Percentiles rank a stretch among this genome's conserved stretches.
Conservation (phyloP, 2,888 invertebrate species). For the Eubasilissa splendida region DNA sequence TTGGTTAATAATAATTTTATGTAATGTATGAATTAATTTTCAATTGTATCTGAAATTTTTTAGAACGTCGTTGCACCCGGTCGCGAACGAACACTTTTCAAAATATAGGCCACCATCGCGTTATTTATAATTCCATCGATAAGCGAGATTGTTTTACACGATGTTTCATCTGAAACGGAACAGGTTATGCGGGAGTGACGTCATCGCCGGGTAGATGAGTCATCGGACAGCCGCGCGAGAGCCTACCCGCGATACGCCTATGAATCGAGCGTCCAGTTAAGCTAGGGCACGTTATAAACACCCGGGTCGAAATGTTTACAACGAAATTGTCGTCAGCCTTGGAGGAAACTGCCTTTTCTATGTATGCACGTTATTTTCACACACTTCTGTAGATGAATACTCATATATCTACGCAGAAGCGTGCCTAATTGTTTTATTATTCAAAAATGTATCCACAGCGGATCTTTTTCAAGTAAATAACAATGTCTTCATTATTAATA, state of each 20-base stretch:
- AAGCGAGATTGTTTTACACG: constrained; percentile 3
- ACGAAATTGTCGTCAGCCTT: too few species aligned
- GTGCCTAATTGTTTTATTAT: background rate
- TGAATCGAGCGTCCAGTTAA: background rate
- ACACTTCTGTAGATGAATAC: background rate
- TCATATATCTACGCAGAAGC: background rate
- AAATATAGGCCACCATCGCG: background rate
- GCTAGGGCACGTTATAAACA: background rate
- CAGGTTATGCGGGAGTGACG: background rate
- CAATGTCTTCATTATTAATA: too few species aligned
- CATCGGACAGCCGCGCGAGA: background rate
- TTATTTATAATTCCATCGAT: background rate
- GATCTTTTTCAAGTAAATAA: background rate
- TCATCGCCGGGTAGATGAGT: background rate
- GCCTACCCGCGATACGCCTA: background rate
- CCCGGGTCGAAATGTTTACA: background rate
- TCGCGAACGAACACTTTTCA: background rate
- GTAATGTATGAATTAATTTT: background rate
- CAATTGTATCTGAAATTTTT: background rate
- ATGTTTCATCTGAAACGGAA: background rate
- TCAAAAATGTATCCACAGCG: background rate
- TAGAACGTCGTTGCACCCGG: background rate
- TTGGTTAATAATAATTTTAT: background rate
- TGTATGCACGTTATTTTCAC: background rate
- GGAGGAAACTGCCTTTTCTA: background rate